A percentile compares a stretch with the other conserved stretches of the same genome.
phyloP scores from a whole-genome alignment of 2,797 vertebrate genomes.

The Kryptolebias ocellatus region DNA sequence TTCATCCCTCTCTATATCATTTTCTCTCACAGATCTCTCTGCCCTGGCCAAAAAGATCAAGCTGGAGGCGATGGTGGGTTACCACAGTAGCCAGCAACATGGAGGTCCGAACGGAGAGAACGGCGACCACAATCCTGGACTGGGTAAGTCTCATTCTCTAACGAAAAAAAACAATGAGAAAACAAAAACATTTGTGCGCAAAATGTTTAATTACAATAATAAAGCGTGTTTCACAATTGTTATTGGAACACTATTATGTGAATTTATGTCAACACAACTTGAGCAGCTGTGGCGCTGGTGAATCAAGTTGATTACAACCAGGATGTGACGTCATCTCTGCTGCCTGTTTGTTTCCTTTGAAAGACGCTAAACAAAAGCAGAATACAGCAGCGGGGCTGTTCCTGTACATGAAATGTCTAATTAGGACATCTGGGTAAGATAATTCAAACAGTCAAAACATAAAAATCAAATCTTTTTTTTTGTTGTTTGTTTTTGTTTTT shows the following conservation, averaged over 20 bases:
- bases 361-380: slow-evolving; percentile 39
- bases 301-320: slow-evolving; percentile 63
- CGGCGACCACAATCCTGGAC: slow-evolving; percentile 91
- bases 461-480: neutral
- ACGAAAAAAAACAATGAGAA: too few relatives aligned
- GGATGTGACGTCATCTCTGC: slow-evolving; percentile 65
- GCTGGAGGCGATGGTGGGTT: slow-evolving; percentile 94
- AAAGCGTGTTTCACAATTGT: slow-evolving; percentile 20
- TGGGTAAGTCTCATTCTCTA: slow-evolving; percentile 83
- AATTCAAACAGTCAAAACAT: slow-evolving; percentile 25
- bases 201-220: slow-evolving; percentile 29
- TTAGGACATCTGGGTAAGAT: slow-evolving; percentile 21
- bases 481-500: neutral
- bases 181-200: neutral
- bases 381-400: slow-evolving; percentile 20
- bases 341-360: slow-evolving; percentile 43
- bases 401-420: slow-evolving; percentile 14
- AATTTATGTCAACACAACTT: slow-evolving; percentile 43
- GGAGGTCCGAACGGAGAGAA: slow-evolving; percentile 92
- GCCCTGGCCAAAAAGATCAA: slow-evolving; percentile 98
- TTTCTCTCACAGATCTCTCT: slow-evolving; percentile 67
- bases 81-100: slow-evolving; percentile 92
- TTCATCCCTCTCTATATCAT: slow-evolving; percentile 41
- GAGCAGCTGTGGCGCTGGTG: slow-evolving; percentile 64
- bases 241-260: slow-evolving; percentile 38